phyloP scores from a whole-genome alignment of 2,113 vertebrate genomes.

The Gila orcuttii region DNA sequence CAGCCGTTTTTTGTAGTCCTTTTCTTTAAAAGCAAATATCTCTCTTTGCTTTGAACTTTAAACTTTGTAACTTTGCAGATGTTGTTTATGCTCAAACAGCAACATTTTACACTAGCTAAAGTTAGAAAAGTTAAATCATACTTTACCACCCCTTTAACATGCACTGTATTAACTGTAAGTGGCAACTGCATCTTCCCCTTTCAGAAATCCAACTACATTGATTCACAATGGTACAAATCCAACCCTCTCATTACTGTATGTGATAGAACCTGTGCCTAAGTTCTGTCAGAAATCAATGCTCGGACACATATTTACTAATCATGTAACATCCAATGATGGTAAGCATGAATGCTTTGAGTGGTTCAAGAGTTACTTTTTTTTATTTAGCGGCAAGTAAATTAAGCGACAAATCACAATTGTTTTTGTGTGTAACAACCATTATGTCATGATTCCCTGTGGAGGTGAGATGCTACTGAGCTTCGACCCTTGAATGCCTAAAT shows the following conservation, averaged over 20 bases:
- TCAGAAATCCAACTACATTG: neutral
- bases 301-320: neutral
- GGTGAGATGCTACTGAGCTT: conserved; percentile 64
- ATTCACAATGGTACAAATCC: neutral
- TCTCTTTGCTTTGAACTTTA: no score
- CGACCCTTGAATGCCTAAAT: conserved; percentile 60
- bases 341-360: neutral
- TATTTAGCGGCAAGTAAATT: conserved; percentile 18
- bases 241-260: neutral
- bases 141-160: no score
- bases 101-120: no score
- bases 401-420: conserved; percentile 55
- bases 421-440: conserved; percentile 48
- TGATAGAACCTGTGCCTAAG: neutral
- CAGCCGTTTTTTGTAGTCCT: no score
- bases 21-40: no score
- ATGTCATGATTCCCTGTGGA: conserved; percentile 57
- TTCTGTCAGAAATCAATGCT: neutral
- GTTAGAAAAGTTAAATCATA: no score
- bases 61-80: no score
- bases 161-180: neutral
- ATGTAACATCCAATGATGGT: neutral
- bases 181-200: no score
- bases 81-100: no score
- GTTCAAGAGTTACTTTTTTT: neutral